A percentile compares a stretch with the other conserved stretches of the same genome.
Conservation (phyloP, 2,797 vertebrate species). For the Decapterus maruadsi region DNA sequence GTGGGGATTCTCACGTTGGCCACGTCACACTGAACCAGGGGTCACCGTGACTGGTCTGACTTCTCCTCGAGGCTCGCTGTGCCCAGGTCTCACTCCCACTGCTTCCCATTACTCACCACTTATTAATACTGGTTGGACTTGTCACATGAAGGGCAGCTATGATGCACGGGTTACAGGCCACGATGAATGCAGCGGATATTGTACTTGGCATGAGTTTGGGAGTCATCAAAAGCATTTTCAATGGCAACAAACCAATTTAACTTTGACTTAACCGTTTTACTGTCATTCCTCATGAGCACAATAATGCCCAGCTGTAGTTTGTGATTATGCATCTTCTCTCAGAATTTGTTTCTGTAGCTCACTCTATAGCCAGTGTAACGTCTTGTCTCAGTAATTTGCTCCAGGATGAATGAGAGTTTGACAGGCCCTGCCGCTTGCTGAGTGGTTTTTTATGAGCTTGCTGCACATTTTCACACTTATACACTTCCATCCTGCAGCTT, state of each 20-base stretch:
- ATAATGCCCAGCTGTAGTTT: neutral
- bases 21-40: constrained; percentile 19
- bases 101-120: constrained; percentile 36
- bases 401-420: constrained; percentile 8
- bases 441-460: neutral
- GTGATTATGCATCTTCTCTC: neutral
- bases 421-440: neutral
- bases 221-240: neutral
- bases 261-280: neutral
- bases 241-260: neutral
- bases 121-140: constrained; percentile 34
- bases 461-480: neutral
- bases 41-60: constrained; percentile 28
- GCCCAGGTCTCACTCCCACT: constrained; percentile 28
- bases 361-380: neutral
- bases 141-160: constrained; percentile 23
- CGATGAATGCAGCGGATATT: neutral
- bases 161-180: constrained; percentile 1
- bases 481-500: neutral
- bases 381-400: neutral
- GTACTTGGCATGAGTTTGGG: neutral
- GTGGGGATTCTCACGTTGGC: constrained; percentile 9
- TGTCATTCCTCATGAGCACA: neutral
- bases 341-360: neutral
- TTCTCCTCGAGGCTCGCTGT: constrained; percentile 28